Base-by-base conservation (phyloP, 2,113 vertebrate species). In the Butorides virescens region DNA sequence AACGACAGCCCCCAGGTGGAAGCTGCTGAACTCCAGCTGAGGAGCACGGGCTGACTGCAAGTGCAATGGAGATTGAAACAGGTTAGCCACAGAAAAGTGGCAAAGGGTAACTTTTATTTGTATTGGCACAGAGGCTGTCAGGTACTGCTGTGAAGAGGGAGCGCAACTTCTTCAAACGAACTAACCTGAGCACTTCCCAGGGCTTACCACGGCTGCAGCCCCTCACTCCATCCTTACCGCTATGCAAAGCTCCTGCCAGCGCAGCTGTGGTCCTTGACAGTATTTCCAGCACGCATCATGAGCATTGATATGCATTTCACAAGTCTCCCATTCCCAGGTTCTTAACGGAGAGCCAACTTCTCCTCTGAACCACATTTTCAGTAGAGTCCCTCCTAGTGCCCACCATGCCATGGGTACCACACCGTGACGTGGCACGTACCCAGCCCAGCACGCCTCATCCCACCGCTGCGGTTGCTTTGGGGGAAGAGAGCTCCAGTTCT, bases 371-470 rank as follows among this genome's bases (percentile, higher is more conserved):
- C 13, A 49, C 4, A 39, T 65, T 49, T 84, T 52, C 44, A 61
- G 27, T 12, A 9, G 16, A 39, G 47, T 32, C 44, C 22, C 34
- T 59, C 37, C 36, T 5, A 2, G 23, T 25, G 61, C 55, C 42
- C 63, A 29, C 8, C 36, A n/a, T 2, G 1, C 12, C 47, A 7
- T 0, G 2, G 29, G 29, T 2, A 50, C 53, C 55, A 34, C 22
- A 7, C 32, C 1, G 2, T 5, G 11, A 44, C 13, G 6, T 0
- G 0, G 25, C 0, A 0, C 10, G 0, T 3, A 26, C 25, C 29
- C 75, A 77, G 50, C 37, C 76, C 62, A 13, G 36, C 2, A 17
- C 37, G 36, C 37, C 23, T 36, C 75, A 34, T 49, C 34, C 79
- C 30, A 66, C 10, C 1, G 1, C 49, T 19, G 65, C 4, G 25